Conservation (phyloP, 2,888 invertebrate genomes). For the Agriopis aurantiaria region DNA sequence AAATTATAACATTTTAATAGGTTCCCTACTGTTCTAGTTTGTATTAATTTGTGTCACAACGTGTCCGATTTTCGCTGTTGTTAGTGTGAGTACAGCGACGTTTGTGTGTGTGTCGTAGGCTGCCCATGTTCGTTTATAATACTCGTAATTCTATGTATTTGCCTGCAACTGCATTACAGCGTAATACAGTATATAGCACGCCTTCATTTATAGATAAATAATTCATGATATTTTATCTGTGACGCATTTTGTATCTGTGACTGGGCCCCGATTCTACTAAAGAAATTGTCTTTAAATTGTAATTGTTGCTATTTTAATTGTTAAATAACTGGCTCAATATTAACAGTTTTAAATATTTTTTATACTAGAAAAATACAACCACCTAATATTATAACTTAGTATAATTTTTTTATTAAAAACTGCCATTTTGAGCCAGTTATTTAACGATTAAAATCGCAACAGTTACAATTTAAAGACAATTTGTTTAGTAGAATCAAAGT, state of each 20-base stretch:
- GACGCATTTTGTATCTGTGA: neutral
- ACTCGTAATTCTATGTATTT: constrained; percentile 13
- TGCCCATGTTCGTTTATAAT: constrained; percentile 27
- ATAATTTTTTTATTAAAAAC: too few relatives aligned
- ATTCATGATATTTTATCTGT: neutral
- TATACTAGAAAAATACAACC: too few relatives aligned
- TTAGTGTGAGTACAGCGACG: constrained; percentile 27
- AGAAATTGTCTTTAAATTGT: too few relatives aligned
- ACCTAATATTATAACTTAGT: too few relatives aligned
- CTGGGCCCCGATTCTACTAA: too few relatives aligned
- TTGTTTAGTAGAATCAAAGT: too few relatives aligned
- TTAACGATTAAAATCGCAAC: too few relatives aligned
- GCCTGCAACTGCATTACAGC: constrained; percentile 9
- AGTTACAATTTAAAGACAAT: too few relatives aligned
- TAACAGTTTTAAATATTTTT: too few relatives aligned
- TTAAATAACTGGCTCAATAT: too few relatives aligned
- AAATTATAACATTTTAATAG: neutral
- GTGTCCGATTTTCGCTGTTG: constrained; percentile 20
- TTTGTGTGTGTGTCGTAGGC: constrained; percentile 27
- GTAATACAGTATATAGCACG: constrained; percentile 3
- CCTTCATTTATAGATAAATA: neutral
- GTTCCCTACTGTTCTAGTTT: neutral
- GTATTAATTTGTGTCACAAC: constrained; percentile 7
- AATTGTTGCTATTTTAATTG: too few relatives aligned
- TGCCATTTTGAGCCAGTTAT: too few relatives aligned